Evolutionary conservation across 2,113 vertebrate genomes (phyloP).

Genomic region (Canis aureus): DNA sequence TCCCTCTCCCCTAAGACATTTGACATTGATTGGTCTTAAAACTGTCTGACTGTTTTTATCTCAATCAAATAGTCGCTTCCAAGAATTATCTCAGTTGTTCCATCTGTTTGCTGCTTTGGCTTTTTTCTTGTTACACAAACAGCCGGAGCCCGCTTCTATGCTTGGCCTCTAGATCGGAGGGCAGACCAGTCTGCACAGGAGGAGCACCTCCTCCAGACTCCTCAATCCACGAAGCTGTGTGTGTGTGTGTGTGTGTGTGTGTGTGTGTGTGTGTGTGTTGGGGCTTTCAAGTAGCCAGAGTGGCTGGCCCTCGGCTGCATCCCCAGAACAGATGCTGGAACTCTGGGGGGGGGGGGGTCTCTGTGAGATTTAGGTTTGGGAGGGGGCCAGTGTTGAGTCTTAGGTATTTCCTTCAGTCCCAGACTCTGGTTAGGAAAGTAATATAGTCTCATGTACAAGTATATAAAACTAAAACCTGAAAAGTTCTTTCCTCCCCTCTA

Average conservation of each 20-base stretch:
- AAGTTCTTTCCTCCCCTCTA: constrained; percentile 17
- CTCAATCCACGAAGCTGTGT: not conserved
- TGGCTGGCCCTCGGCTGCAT: not conserved
- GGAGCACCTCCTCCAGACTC: not conserved
- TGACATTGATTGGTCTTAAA: constrained; percentile 27
- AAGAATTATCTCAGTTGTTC: constrained; percentile 47
- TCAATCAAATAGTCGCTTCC: constrained; percentile 47
- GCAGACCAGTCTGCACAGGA: not conserved
- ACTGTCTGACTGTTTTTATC: not conserved
- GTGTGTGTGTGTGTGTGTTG: fast-evolving
- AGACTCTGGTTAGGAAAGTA: constrained; percentile 40
- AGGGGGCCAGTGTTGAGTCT: not conserved
- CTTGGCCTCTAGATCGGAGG: not conserved
- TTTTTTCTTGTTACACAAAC: not conserved
- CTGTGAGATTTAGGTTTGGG: not conserved
- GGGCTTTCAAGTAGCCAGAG: not conserved
- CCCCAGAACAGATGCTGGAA: not conserved
- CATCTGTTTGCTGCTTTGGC: not conserved
- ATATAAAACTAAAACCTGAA: constrained; percentile 33
- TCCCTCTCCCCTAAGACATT: not conserved
- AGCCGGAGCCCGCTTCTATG: constrained; percentile 28
- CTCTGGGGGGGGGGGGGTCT: not conserved
- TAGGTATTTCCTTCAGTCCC: not conserved
- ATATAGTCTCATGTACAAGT: constrained; percentile 14
- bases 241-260: fast-evolving